A percentile compares a stretch with the other conserved stretches of the same genome.
phyloP scores from a whole-genome alignment of 2,113 vertebrate species.

The Paralichthys olivaceus region DNA sequence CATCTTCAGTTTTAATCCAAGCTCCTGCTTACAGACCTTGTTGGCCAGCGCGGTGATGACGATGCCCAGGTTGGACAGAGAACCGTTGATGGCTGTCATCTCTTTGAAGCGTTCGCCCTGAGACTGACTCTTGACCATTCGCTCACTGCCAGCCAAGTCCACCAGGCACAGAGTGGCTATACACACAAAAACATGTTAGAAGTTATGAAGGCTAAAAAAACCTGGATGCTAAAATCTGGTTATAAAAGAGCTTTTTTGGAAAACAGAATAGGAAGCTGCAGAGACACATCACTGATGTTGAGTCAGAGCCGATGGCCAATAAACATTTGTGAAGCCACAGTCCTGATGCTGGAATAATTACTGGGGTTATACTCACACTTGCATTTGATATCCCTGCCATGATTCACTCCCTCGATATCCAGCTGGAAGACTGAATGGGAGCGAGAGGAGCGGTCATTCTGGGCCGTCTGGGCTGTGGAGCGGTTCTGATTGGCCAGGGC shows the following conservation, averaged over 20 bases:
- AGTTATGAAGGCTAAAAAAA: background rate
- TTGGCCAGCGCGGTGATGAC: constrained; percentile 93
- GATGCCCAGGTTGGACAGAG: constrained; percentile 91
- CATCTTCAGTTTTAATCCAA: background rate
- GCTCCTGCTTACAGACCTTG: constrained; percentile 68
- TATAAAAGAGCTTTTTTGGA: background rate
- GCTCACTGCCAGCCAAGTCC: constrained; percentile 94
- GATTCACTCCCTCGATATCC: constrained; percentile 87
- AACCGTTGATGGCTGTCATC: constrained; percentile 95
- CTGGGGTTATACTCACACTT: constrained; percentile 79
- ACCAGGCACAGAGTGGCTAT: constrained; percentile 93
- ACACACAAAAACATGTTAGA: background rate
- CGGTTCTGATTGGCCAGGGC: constrained; percentile 90
- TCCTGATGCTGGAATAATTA: too few relatives aligned
- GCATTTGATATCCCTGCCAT: constrained; percentile 80
- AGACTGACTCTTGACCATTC: constrained; percentile 90
- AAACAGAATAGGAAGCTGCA: too few relatives aligned
- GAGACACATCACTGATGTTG: too few relatives aligned
- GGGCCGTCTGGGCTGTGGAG: constrained; percentile 90
- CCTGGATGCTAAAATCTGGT: too few relatives aligned
- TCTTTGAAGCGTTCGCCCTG: constrained; percentile 94
- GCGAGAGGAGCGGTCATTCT: constrained; percentile 93
- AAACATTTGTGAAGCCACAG: background rate
- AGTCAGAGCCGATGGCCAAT: background rate
- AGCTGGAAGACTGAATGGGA: constrained; percentile 91